Percentiles rank a stretch among this genome's conserved stretches.
Evolutionary conservation across 2,113 vertebrate genomes (phyloP).

Genomic region (Macheiramphus alcinus): DNA sequence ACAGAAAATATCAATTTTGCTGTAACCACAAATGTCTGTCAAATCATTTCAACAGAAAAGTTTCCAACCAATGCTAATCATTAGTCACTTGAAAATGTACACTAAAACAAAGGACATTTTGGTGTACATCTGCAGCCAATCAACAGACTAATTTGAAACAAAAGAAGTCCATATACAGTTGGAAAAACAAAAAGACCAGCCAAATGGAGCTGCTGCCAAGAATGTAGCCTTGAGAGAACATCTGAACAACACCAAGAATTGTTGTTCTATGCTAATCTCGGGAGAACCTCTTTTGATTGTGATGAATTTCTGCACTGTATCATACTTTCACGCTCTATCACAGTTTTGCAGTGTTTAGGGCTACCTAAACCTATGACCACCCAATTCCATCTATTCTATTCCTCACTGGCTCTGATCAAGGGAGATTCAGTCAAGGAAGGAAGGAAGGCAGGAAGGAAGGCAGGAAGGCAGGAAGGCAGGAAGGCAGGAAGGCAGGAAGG

Average conservation of each 20-base stretch:
- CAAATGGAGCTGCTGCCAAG: conserved; percentile 20
- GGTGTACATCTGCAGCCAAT: conserved; percentile 53
- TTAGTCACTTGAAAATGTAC: conserved; percentile 35
- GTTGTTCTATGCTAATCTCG: not conserved
- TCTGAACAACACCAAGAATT: not conserved
- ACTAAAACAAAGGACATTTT: conserved; percentile 24
- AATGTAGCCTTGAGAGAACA: conserved; percentile 20
- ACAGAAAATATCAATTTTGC: conserved; percentile 35
- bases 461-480: too few relatives aligned
- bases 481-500: fast-evolving
- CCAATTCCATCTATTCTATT: not conserved
- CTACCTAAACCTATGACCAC: not conserved
- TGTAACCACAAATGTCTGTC: conserved; percentile 31
- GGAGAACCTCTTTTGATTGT: not conserved
- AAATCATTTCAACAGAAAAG: not conserved
- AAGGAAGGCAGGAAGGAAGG: fast-evolving
- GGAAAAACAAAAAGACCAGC: conserved; percentile 50
- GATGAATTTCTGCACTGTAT: not conserved
- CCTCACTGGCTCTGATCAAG: not conserved
- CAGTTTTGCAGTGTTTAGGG: not conserved
- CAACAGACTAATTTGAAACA: conserved; percentile 49
- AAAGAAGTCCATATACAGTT: conserved; percentile 56
- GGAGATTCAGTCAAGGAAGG: not conserved
- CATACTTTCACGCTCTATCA: not conserved
- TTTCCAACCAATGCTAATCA: conserved; percentile 32